phyloP scores from a whole-genome alignment of 2,888 invertebrate genomes.

The Lasioglossum morio region DNA sequence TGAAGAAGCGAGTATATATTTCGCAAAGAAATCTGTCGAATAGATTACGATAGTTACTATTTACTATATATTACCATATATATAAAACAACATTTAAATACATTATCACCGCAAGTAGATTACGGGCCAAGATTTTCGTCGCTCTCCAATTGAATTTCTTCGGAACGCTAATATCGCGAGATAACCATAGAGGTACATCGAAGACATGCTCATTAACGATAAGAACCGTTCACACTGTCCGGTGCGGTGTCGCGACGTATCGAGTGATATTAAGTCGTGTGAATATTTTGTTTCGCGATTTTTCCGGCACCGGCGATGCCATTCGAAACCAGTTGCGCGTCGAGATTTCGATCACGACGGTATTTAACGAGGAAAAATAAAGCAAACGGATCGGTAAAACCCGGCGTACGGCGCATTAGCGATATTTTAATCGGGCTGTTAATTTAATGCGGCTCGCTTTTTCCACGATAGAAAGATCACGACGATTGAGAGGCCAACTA shows the following conservation, averaged over 20 bases:
- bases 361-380: conserved; percentile 16
- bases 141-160: background rate
- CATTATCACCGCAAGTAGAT: background rate
- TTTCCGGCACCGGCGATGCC: conserved; percentile 5
- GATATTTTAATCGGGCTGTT: conserved; percentile 28
- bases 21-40: background rate
- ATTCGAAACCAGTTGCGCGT: conserved; percentile 26
- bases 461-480: background rate
- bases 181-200: background rate
- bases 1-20: background rate
- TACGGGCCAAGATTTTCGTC: background rate
- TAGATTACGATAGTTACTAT: background rate
- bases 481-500: background rate
- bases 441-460: background rate
- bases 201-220: conserved; percentile 25
- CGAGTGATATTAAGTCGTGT: background rate
- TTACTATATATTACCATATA: no score
- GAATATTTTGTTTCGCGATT: conserved; percentile 29
- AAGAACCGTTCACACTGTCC: conserved; percentile 13
- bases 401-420: conserved; percentile 2
- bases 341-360: conserved; percentile 22
- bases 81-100: no score
- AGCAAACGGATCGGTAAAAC: background rate
- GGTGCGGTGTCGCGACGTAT: background rate
- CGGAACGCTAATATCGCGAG: background rate